Conservation (phyloP, 2,888 invertebrate genomes). For the Lycaena phlaeas region DNA sequence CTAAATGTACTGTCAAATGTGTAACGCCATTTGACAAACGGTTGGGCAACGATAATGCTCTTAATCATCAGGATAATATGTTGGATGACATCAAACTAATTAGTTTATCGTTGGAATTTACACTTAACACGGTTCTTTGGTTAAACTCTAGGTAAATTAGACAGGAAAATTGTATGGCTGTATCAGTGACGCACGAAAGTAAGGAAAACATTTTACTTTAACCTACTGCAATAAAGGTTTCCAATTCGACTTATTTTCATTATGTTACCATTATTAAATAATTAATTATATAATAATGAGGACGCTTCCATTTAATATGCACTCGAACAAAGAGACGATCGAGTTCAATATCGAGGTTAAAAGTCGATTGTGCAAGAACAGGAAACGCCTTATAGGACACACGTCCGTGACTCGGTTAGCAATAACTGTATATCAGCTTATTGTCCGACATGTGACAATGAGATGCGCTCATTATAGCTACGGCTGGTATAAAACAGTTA, state of each 20-base stretch:
- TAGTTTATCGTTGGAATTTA: constrained; percentile 20
- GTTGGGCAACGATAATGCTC: constrained; percentile 9
- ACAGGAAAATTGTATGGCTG: no score
- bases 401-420: constrained; percentile 34
- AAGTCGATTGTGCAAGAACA: constrained; percentile 34
- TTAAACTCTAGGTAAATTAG: no score
- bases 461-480: constrained; percentile 12
- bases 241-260: no score
- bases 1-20: constrained; percentile 7
- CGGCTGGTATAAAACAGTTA: no score
- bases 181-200: no score
- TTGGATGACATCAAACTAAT: constrained; percentile 17
- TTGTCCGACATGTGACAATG: constrained; percentile 21
- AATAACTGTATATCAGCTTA: constrained; percentile 28
- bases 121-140: no score
- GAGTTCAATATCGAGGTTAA: constrained; percentile 33
- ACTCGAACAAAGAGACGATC: constrained; percentile 3
- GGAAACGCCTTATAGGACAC: constrained; percentile 43
- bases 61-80: constrained; percentile 6
- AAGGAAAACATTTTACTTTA: no score
- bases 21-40: constrained; percentile 2
- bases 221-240: no score
- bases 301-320: no score
- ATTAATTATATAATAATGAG: no score
- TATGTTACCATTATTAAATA: no score